Evolutionary conservation across 2,113 vertebrate genomes (phyloP), one percentile per base, ranked within the genome.

Genomic region (Sinocyclocheilus rhinocerous): DNA sequence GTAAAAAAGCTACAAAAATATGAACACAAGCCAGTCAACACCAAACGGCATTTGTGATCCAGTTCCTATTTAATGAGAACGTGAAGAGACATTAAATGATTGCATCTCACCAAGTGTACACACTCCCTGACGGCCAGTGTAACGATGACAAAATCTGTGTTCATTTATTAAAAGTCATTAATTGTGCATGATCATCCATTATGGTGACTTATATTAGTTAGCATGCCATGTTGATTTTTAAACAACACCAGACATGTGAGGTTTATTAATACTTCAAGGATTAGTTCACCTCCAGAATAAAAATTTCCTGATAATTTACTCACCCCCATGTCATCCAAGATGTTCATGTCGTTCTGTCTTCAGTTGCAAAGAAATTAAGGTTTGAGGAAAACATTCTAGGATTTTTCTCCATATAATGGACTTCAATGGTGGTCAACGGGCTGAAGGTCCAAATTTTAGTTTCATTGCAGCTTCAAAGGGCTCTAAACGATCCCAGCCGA

Each of bases 21-120:
- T 78, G 39, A n/a, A 42, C 22, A 4, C 16, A 15, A 24, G 77
- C 13, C n/a, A 52, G 65, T 67, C 18, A 52, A 26, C 42, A 77
- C n/a, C 24, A 61, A 77, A 76, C 73, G 50, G 65, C 61, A 75
- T 48, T 26, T 78, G 59, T 48, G 63, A 78, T 50, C 52, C 42
- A 48, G 16, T 26, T 20, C 12, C 73, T 52, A 78, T 63, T 63
- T 80, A 63, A 80, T 63, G 77, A 80, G 29, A 6, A 80, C 20
- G 4, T 24, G 12, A 80, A 80, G 29, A 26, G 33, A 63, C 33
- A 80, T 52, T 76, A 55, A 77, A 77, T 77, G 24, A 77, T 26
- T 29, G 24, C 24, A 77, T 39, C 55, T 45, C 29, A 78, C 77
- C 20, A 73, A 73, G 18, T 22, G 36, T 42, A 73, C 36, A 63